Base-by-base conservation (phyloP, 2,888 invertebrate species). In the Folsomia manolachei region DNA sequence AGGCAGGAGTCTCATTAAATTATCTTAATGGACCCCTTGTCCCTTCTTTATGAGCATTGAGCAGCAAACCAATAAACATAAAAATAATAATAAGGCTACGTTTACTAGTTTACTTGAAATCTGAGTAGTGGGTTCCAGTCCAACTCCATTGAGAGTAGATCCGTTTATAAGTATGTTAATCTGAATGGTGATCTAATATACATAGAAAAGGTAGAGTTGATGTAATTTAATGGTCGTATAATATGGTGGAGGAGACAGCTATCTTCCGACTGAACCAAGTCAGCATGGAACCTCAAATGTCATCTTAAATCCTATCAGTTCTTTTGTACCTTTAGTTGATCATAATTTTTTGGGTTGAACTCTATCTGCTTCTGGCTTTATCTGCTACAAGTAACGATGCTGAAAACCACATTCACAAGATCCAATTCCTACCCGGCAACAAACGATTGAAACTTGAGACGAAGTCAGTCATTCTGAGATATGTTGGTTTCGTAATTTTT, bases 1-100 rank as follows among this genome's bases (percentile, higher is more conserved):
- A 77, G 77, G 74, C 73, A 74, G 76, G 73, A 77, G 73, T 69
- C 72, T 77, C 73, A 73, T 69, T 75, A 77, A 77, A 77, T 77
- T 77, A 19, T 72, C 70, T 75, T 77, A 77, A 77, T 77, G 75
- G 73, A 25, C 67, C 53, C 26, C 2, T 56, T 67, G 67, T 67
- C 67, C 67, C 67, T 67, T 67, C 27, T 7, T n/a, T 2, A 56
- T 26, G 24, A 53, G 51, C 53, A 24, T 25, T 21, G 53, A 14
- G 14, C 56, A 56, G 67, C 27, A 27, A 25, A 26, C 39, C 26
- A 56, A 67, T 67, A 67, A 66, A 66, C 64, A 67, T 67, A 67
- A 67, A 24, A 67, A 67, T 67, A 60, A 67, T 67, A 67, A 67
- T 67, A 67, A 53, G 67, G 60, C 60, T 56, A 24, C 60, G 67